phyloP scores from a whole-genome alignment of 2,113 vertebrate species.

The Falco punctatus region DNA sequence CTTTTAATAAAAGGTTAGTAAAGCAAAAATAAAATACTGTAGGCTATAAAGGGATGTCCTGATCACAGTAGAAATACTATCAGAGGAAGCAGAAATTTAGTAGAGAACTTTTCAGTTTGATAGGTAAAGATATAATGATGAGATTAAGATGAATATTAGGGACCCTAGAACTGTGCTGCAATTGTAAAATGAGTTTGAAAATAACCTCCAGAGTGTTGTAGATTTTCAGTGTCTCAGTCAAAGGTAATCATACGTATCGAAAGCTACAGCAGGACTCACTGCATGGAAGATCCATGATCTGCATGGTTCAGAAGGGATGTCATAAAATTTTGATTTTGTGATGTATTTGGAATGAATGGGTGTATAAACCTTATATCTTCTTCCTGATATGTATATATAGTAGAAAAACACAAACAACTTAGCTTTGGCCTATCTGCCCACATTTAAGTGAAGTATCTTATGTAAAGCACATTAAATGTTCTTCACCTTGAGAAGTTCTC shows the following conservation, averaged over 20 bases:
- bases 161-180: background rate
- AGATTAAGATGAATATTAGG: background rate
- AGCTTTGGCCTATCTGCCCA: background rate
- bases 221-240: background rate
- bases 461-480: background rate
- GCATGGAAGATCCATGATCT: background rate
- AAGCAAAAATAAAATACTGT: no score
- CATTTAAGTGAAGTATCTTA: background rate
- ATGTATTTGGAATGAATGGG: background rate
- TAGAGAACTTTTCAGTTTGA: background rate
- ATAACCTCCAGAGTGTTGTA: background rate
- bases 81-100: background rate
- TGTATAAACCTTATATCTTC: background rate
- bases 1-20: no score
- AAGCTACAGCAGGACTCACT: background rate
- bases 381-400: background rate
- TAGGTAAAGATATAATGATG: background rate
- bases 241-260: fast-evolving
- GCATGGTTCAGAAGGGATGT: background rate
- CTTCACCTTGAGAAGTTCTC: background rate
- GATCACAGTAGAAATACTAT: background rate
- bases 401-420: background rate
- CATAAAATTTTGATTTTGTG: background rate
- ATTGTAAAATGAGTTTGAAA: background rate
- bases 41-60: background rate